Evolutionary conservation across 2,113 vertebrate genomes (phyloP).

Genomic region (Strigops habroptila): DNA sequence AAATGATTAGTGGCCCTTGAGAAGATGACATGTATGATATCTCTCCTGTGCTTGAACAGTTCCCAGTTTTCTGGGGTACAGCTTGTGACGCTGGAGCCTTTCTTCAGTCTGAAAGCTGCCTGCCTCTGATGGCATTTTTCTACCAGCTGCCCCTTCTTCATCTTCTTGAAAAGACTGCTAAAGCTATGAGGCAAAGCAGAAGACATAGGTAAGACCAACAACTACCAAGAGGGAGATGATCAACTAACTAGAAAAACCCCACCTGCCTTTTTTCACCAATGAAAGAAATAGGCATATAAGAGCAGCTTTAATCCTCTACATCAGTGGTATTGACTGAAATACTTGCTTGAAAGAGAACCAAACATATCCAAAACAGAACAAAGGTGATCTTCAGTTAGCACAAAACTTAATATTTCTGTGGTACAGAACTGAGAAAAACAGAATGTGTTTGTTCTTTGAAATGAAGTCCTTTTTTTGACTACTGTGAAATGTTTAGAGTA

Average conservation of each 20-base stretch:
- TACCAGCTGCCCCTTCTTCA: not conserved
- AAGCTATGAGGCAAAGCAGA: not conserved
- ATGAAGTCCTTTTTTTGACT: not conserved
- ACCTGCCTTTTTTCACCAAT: not conserved
- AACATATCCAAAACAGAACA: not conserved
- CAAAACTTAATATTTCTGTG: not conserved
- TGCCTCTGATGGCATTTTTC: not conserved
- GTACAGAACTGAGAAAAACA: not conserved
- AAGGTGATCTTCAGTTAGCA: not conserved
- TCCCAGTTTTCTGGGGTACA: not conserved
- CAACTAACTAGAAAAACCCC: not conserved
- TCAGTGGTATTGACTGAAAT: not conserved
- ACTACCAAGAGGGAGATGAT: not conserved
- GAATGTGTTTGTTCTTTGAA: not conserved
- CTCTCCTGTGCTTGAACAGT: not conserved
- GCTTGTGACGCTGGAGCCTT: not conserved
- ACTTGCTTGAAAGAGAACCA: not conserved
- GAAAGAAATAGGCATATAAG: not conserved
- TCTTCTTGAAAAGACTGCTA: not conserved
- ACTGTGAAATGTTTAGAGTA: not conserved
- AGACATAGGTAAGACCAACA: not conserved
- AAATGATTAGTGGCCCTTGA: not conserved
- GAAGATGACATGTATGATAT: fast-evolving
- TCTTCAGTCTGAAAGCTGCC: not conserved
- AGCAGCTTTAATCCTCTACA: not conserved